Evolutionary conservation across 2,888 invertebrate genomes (phyloP), one percentile per base, ranked within the genome.

Genomic region (Chrysina gloriosa): DNA sequence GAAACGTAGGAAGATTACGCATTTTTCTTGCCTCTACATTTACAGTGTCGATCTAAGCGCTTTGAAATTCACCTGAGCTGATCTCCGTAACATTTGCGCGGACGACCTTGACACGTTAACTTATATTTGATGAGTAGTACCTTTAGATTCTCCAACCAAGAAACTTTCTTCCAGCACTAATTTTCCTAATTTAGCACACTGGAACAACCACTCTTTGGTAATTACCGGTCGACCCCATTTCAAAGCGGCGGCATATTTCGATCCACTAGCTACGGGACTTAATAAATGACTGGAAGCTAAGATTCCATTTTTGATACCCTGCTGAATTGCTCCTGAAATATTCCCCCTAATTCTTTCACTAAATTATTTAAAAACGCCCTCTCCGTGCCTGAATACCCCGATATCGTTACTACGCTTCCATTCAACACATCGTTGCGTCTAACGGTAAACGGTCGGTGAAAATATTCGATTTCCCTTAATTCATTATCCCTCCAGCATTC

Each of bases 221-320:
- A 97, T 91, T 0, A 92, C 92, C 0, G 95, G 96, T 67, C 95
- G 84, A 7, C 88, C 88, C 97, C 97, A 97, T 80, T 93, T 94
- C 0, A 92, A 76, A 0, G 94, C 93, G 0, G 95, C 96, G 39
- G 85, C 84, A 79, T 93, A 93, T 79, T 96, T 97, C 74, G 92
- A 92, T 0, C 96, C 95, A 16, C 85, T 84, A 0, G 93, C 85
- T 0, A 85, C 84, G 3, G 90, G 89, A 71, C 93, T 93, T 2
- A 97, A 84, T 0, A 97, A 84, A 80, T 97, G 93, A 0, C 97
- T 96, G 0, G 91, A 92, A 0, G 90, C 90, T 0, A 85, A 74
- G 0, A 90, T 85, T 45, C 82, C 83, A 45, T 82, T 83, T n/a
- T 82, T 1, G 75, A 72, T 71, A 87, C 87, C 69, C 89, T 86